phyloP scores from a whole-genome alignment of 2,113 vertebrate species.

The Cyprinodon brontotheroides region DNA sequence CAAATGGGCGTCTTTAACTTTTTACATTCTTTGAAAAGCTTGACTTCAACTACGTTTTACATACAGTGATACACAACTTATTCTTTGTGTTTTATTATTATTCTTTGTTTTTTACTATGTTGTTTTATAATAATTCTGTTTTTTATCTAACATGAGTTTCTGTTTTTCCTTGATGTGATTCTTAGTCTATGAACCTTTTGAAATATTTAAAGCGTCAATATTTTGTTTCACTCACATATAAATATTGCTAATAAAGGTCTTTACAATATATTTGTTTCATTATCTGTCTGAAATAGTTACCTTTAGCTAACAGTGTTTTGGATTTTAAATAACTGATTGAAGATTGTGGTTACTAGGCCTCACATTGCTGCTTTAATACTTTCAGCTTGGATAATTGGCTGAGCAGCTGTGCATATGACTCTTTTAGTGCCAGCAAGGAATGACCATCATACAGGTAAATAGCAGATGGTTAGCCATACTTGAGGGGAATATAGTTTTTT shows the following conservation, averaged over 20 bases:
- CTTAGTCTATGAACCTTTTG: background rate
- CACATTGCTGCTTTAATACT: too few relatives aligned
- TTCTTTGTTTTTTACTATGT: too few relatives aligned
- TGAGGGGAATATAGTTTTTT: too few relatives aligned
- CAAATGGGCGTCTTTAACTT: background rate
- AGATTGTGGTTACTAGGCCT: background rate
- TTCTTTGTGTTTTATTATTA: too few relatives aligned
- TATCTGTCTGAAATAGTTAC: background rate
- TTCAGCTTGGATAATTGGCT: background rate
- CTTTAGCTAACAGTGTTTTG: too few relatives aligned
- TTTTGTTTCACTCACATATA: background rate
- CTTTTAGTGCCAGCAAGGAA: background rate
- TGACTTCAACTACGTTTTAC: too few relatives aligned
- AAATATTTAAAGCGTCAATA: background rate
- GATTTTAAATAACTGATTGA: background rate
- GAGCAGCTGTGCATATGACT: background rate
- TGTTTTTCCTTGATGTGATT: background rate
- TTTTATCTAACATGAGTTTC: background rate
- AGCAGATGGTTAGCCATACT: background rate
- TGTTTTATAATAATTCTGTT: background rate
- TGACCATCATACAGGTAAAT: background rate
- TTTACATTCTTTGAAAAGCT: background rate
- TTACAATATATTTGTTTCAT: background rate
- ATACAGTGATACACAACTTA: too few relatives aligned
- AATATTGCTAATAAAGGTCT: background rate